Evolutionary conservation across 2,888 invertebrate species (phyloP), one percentile per base, ranked within the genome.

Genomic region (Coleophora flavipennella): DNA sequence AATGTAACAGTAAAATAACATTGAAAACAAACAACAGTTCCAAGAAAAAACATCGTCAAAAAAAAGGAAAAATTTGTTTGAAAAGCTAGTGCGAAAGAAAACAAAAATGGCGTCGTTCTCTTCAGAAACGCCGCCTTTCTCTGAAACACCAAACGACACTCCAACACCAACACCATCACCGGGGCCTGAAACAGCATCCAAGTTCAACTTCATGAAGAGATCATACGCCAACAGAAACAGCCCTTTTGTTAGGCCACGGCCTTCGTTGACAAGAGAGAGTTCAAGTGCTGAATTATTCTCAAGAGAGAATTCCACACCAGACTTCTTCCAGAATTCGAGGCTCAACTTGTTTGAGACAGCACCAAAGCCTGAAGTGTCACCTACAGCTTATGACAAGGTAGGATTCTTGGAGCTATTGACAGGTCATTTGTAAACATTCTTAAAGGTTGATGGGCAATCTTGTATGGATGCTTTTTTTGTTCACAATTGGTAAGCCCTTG

Each of bases 321-420:
- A 85, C 38, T 72, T 84, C 50, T 85, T 83, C 45, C 83, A 84
- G 47, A 83, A 63, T 42, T 85, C 84, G 1, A 64, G 80, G 31
- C 42, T 83, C 33, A 85, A 85, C 45, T 50, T 85, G 8, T 85
- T 85, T 33, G 84, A 85, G 27, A 76, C 81, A 0, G 55, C 72
- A 0, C 78, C 83, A 0, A 80, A 78, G 37, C 80, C 80, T 13
- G 83, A 83, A 53, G 50, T 45, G 29, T 38, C 40, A 2, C 2
- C 35, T 13, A n/a, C 29, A 12, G 63, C 65, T 37, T 72, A 62
- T 49, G 58, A 54, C 9, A 73, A 75, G 78, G 81, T 81, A 67
- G 44, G 35, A 40, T 31, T 31, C n/a, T n/a, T n/a, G n/a, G n/a
- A n/a, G n/a, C n/a, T n/a, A n/a, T n/a, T n/a, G n/a, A n/a, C n/a